A percentile compares a stretch with the other conserved stretches of the same genome.
phyloP scores from a whole-genome alignment of 2,797 vertebrate genomes.

The Xenops minutus region DNA sequence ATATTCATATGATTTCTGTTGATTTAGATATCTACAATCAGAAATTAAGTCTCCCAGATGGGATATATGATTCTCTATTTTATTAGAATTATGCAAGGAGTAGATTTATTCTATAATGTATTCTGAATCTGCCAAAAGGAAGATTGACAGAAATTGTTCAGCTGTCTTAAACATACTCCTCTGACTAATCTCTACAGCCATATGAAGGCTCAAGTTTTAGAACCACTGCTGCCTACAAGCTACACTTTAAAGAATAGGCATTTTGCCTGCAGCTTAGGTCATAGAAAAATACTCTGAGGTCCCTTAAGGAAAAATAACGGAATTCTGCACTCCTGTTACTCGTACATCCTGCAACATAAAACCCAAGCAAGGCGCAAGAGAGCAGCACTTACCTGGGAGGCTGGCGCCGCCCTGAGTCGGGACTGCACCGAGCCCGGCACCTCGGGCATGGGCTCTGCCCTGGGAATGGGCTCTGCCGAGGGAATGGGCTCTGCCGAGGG shows the following conservation, averaged over 20 bases:
- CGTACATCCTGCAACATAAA: accelerated
- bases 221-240: background rate
- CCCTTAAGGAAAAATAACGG: background rate
- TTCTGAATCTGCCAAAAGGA: background rate
- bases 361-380: background rate
- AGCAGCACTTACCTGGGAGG: background rate
- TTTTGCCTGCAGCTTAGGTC: background rate
- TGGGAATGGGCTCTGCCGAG: background rate
- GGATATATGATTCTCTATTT: background rate
- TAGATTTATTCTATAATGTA: background rate
- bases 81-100: background rate
- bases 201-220: background rate
- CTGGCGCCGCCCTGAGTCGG: background rate
- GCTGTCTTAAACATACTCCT: background rate
- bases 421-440: background rate
- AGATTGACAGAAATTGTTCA: background rate
- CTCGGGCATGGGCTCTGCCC: background rate
- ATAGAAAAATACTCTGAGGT: background rate
- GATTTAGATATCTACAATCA: background rate
- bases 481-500: background rate
- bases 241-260: background rate
- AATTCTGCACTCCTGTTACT: background rate
- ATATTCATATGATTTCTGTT: background rate
- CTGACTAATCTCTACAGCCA: background rate
- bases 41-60: background rate